These are phyloP conservation scores for Nomada fabriciana DNA, from an alignment of 2,888 invertebrate genomes.

Conservation along the genomic window DNA sequence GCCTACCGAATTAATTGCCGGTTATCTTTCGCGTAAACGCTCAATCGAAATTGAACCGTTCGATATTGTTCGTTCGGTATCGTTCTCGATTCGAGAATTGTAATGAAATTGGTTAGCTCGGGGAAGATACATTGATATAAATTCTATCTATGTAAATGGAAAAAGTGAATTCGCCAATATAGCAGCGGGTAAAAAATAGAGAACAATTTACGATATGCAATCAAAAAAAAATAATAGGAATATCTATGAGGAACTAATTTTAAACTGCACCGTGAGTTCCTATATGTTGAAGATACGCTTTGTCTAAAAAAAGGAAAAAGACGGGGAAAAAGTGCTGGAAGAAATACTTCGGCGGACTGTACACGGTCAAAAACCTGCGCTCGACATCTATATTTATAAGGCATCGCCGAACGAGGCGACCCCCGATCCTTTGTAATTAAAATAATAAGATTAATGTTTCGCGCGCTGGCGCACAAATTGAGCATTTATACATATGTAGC, in stretches of 20 bases:
- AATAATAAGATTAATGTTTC: slow-evolving; percentile 74
- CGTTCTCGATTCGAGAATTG: background rate
- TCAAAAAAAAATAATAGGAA: background rate
- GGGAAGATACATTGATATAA: background rate
- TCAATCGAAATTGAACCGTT: slow-evolving; percentile 18
- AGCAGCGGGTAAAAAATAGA: no score
- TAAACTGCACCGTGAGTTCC: background rate
- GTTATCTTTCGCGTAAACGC: slow-evolving; percentile 50
- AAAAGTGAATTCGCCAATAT: background rate
- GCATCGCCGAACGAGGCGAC: slow-evolving; percentile 54
- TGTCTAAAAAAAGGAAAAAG: background rate
- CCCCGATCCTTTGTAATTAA: slow-evolving; percentile 71
- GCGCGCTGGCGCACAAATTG: slow-evolving; percentile 69
- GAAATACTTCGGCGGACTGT: slow-evolving; percentile 60
- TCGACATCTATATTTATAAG: slow-evolving; percentile 71
- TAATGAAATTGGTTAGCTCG: background rate
- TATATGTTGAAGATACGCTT: background rate
- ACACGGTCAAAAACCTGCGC: slow-evolving; percentile 61
- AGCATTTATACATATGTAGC: slow-evolving; percentile 73
- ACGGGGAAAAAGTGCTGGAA: background rate
- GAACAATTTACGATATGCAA: background rate
- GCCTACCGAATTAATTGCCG: slow-evolving; percentile 56
- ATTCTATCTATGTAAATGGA: background rate
- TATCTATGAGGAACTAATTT: background rate
- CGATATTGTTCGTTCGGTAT: background rate